These are phyloP conservation scores for Tiphia femorata DNA, from an alignment of 2,888 invertebrate species.

Conservation along the genomic window DNA sequence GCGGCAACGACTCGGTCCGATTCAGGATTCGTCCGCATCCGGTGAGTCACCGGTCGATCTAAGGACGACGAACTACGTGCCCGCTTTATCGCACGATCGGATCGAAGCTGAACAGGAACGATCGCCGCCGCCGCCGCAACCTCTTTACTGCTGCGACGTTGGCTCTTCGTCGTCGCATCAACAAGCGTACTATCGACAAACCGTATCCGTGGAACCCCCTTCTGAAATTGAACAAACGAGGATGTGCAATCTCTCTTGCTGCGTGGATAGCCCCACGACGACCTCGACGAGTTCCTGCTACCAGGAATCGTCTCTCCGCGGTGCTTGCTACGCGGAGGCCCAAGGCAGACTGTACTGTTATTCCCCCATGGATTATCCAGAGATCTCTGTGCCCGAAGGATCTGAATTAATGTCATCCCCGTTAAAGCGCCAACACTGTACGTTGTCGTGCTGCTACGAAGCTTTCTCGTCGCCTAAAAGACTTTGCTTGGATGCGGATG, in stretches of 20 bases:
- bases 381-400: conserved; percentile 25
- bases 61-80: conserved; percentile 53
- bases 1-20: conserved; percentile 65
- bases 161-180: conserved; percentile 35
- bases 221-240: conserved; percentile 34
- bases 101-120: conserved; percentile 52
- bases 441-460: conserved; percentile 52
- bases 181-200: conserved; percentile 42
- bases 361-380: conserved; percentile 49
- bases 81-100: conserved; percentile 38
- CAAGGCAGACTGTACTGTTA: conserved; percentile 46
- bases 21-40: conserved; percentile 43
- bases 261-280: conserved; percentile 36
- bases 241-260: conserved; percentile 55
- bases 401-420: conserved; percentile 26
- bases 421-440: conserved; percentile 48
- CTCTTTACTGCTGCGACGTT: conserved; percentile 48
- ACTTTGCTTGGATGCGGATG: conserved; percentile 43
- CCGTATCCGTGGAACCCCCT: conserved; percentile 15
- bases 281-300: conserved; percentile 39
- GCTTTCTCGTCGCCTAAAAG: conserved; percentile 47
- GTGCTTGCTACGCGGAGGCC: conserved; percentile 45
- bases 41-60: conserved; percentile 61
- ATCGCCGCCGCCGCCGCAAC: conserved; percentile 28
- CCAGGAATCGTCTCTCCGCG: conserved; percentile 44